phyloP scores from a whole-genome alignment of 2,113 vertebrate species.

The Naja naja region DNA sequence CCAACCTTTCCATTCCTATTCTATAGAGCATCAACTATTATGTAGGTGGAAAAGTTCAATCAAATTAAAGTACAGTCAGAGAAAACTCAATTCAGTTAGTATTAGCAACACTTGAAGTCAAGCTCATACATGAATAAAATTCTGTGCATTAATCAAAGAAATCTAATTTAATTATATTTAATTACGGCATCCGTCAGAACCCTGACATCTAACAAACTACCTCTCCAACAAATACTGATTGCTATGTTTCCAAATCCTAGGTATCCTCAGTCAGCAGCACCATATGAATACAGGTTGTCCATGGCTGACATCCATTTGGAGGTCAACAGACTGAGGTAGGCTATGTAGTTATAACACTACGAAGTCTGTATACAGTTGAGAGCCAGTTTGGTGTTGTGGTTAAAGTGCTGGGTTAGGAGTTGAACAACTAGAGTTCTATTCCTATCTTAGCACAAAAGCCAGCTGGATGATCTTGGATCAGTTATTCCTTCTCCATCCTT shows the following conservation, averaged over 20 bases:
- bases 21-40: background rate
- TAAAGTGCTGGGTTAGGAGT: background rate
- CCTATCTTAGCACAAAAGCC: background rate
- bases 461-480: background rate
- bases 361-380: background rate
- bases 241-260: background rate
- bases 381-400: background rate
- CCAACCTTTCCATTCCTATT: background rate
- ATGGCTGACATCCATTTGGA: background rate
- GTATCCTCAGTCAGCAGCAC: background rate
- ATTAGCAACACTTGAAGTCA: background rate
- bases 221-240: background rate
- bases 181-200: too few species aligned
- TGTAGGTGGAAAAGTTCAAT: background rate
- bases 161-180: too few species aligned
- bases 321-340: background rate
- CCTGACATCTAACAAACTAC: background rate
- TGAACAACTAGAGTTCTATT: background rate
- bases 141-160: background rate
- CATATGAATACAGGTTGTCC: background rate
- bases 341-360: background rate
- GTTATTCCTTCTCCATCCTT: background rate
- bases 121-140: background rate
- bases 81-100: background rate
- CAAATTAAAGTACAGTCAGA: background rate